Evolutionary conservation across 2,888 invertebrate species (phyloP), one percentile per base, ranked within the genome.

Genomic region (Tanytarsus gracilentus): DNA sequence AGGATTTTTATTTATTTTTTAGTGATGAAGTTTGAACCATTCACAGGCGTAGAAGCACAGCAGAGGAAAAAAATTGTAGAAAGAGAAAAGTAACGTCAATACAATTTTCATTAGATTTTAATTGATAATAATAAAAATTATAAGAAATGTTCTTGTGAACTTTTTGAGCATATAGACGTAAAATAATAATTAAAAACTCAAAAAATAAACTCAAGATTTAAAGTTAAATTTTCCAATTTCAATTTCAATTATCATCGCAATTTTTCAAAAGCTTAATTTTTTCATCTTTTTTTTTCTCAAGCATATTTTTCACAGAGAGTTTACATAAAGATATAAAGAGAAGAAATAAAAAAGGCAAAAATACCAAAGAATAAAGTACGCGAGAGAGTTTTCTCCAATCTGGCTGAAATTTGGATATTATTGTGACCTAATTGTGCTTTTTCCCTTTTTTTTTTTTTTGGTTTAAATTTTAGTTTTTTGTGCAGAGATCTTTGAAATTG

Each of bases 21-120:
- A 62, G 64, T 82, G 82, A 82, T 81, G 80, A 80, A 82, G 82
- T 82, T 81, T 83, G 50, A 84, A 84, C 84, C 84, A 84, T 82
- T 83, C 83, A 84, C 83, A 83, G 83, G 79, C 83, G 78, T 76
- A n/a, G n/a, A 85, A 85, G 84, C 85, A 85, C 84, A 85, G 84
- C 84, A 83, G 83, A 84, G 82, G 82, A 84, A 80, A 80, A 83
- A 82, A 81, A 64, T 78, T 81, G 81, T 76, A 76, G 70, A 83
- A 82, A 83, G 81, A 81, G 79, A 82, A 83, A 77, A 78, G 81
- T 74, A 76, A 82, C 67, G 65, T 67, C 66, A 67, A 67, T 60
- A 60, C 58, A 59, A 26, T 50, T 50, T n/a, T n/a, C n/a, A n/a
- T n/a, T n/a, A n/a, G 33, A 50, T 60, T 50, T 36, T 30, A 44